Conservation (phyloP, 2,797 vertebrate genomes). For the Crocidura indochinensis region DNA sequence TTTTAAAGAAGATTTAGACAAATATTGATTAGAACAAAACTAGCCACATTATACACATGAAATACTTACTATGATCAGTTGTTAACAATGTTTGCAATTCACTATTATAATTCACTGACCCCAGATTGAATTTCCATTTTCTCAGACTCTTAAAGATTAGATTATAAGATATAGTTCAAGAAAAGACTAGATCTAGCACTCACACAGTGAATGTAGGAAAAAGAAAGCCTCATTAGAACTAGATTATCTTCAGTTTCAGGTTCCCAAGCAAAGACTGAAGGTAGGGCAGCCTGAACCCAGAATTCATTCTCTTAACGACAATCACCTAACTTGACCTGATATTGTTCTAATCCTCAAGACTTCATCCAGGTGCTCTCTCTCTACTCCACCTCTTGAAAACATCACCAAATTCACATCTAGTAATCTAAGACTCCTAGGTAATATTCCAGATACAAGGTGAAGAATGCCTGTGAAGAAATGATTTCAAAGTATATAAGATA, state of each 20-base stretch:
- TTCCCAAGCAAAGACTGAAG: not conserved
- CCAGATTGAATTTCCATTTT: not conserved
- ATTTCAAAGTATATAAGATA: not conserved
- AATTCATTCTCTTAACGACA: not conserved
- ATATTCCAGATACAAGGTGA: constrained; percentile 15
- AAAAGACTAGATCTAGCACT: not conserved
- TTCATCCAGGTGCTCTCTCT: not conserved
- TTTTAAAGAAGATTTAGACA: not conserved
- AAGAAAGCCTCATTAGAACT: not conserved
- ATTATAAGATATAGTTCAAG: not conserved
- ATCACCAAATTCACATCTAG: not conserved
- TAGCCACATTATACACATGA: not conserved
- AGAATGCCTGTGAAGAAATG: not conserved
- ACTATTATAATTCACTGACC: constrained; percentile 6
- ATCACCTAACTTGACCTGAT: not conserved
- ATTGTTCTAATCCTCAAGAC: not conserved
- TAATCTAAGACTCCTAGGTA: not conserved
- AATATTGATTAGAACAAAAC: constrained; percentile 15
- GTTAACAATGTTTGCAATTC: not conserved
- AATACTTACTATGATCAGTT: not conserved
- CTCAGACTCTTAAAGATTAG: not conserved
- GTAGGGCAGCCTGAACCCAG: not conserved
- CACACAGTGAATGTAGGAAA: fast-evolving
- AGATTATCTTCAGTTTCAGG: not conserved
- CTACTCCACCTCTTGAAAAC: fast-evolving